A percentile compares a stretch with the other conserved stretches of the same genome.
These are phyloP conservation scores for Circaetus gallicus DNA, from an alignment of 2,113 vertebrate genomes.

Conservation along the genomic window DNA sequence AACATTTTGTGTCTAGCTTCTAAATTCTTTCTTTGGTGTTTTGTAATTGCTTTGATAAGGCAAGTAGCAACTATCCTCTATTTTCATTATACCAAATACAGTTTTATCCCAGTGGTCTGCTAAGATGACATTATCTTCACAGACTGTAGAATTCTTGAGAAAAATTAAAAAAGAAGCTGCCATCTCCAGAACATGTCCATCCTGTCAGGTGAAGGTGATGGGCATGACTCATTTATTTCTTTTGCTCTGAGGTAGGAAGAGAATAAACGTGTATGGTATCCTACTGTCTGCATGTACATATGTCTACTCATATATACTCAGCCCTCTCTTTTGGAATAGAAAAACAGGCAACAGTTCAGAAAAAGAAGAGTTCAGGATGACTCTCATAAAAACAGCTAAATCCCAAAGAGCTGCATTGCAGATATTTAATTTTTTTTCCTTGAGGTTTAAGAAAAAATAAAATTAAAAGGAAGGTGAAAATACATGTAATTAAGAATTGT, in stretches of 20 bases:
- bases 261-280: background rate
- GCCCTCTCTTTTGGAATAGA: background rate
- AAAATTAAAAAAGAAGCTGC: background rate
- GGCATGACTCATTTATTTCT: background rate
- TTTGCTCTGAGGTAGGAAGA: background rate
- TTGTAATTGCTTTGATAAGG: background rate
- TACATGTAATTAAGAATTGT: background rate
- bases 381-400: background rate
- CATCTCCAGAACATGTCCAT: background rate
- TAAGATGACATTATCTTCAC: background rate
- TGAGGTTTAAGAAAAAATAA: background rate
- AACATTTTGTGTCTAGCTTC: background rate
- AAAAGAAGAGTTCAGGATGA: background rate
- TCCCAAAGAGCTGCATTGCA: background rate
- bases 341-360: background rate
- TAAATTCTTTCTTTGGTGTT: background rate
- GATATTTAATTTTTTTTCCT: background rate
- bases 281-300: background rate
- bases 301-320: background rate
- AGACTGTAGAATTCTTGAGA: background rate
- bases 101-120: background rate
- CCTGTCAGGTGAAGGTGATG: background rate
- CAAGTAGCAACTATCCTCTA: background rate
- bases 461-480: background rate
- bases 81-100: background rate